Conservation (phyloP, 2,797 vertebrate genomes). For the Enteromius treurensis region DNA sequence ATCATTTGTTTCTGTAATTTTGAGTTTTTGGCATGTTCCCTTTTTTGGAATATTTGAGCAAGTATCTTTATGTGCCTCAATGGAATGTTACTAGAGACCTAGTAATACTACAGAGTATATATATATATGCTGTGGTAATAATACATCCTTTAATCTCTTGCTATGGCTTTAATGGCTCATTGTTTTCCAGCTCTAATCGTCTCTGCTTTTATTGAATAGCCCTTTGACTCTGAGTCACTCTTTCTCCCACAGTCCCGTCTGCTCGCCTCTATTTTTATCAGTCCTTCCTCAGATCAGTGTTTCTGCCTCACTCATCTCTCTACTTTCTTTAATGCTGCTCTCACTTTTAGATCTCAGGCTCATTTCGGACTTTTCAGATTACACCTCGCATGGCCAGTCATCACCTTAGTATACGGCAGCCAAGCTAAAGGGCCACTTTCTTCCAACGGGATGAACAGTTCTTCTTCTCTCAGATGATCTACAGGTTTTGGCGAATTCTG, state of each 20-base stretch:
- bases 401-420: not conserved
- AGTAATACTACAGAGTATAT: not conserved
- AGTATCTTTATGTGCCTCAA: not conserved
- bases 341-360: constrained; percentile 10
- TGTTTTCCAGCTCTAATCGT: not conserved
- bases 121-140: not conserved
- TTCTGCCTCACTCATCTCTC: constrained; percentile 18
- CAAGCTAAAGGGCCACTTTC: not conserved
- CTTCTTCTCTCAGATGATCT: not conserved
- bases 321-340: constrained; percentile 13
- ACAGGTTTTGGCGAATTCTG: constrained; percentile 4
- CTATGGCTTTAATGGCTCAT: not conserved
- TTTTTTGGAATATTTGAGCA: not conserved
- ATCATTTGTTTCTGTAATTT: not conserved
- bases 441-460: not conserved
- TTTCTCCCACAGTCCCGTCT: constrained; percentile 13
- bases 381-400: constrained; percentile 10
- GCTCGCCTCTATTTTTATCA: constrained; percentile 20
- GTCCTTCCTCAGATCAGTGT: not conserved
- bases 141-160: not conserved
- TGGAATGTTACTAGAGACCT: not conserved
- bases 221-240: constrained; percentile 18
- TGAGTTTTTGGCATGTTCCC: not conserved
- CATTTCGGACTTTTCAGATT: constrained; percentile 20
- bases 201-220: constrained; percentile 4